A percentile compares a stretch with the other conserved stretches of the same genome.
These are phyloP conservation scores for Mayetiola destructor DNA, from an alignment of 2,888 invertebrate species.

Conservation along the genomic window DNA sequence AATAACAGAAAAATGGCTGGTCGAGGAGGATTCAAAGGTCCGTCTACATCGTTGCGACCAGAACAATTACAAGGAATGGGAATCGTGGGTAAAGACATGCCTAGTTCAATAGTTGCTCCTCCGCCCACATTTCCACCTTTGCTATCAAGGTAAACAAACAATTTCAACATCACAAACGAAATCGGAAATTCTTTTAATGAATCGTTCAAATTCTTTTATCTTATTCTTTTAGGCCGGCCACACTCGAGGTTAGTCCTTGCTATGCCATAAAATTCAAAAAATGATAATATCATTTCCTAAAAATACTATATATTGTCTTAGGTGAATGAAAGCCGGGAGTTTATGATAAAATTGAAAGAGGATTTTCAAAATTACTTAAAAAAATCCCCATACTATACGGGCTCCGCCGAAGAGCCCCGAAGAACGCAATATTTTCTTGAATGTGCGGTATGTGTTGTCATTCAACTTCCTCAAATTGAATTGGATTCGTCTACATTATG, in stretches of 20 bases:
- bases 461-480: constrained; percentile 16
- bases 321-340: no score
- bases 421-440: neutral
- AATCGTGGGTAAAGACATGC: constrained; percentile 38
- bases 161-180: no score
- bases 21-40: constrained; percentile 24
- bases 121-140: constrained; percentile 46
- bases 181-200: neutral
- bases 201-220: neutral
- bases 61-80: constrained; percentile 32
- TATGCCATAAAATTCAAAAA: neutral
- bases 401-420: constrained; percentile 19
- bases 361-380: constrained; percentile 57
- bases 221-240: neutral
- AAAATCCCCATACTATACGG: constrained; percentile 42
- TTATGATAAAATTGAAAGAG: constrained; percentile 55
- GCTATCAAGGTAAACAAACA: constrained; percentile 42
- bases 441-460: neutral
- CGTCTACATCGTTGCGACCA: constrained; percentile 30
- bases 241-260: neutral
- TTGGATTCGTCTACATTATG: neutral
- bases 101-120: constrained; percentile 39
- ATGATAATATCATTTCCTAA: constrained; percentile 30
- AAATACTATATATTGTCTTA: no score
- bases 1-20: constrained; percentile 28